phyloP scores from a whole-genome alignment of 2,888 invertebrate genomes.

The Caenorhabditis panamensis region DNA sequence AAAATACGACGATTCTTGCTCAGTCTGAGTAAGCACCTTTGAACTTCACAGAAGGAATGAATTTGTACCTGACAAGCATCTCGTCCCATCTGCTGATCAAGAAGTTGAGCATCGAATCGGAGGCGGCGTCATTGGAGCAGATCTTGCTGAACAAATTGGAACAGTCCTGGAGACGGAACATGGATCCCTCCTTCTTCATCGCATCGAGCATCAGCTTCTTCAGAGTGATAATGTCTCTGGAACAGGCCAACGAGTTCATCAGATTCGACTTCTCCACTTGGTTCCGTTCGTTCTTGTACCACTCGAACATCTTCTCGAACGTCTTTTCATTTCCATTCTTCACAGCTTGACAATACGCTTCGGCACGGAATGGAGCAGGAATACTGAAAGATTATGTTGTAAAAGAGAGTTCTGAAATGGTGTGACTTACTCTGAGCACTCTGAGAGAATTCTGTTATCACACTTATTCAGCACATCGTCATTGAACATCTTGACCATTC shows the following conservation, averaged over 20 bases:
- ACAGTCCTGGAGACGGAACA: constrained; percentile 77
- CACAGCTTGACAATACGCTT: constrained; percentile 77
- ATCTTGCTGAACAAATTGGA: constrained; percentile 69
- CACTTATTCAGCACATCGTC: constrained; percentile 64
- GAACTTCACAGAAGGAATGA: too few species aligned
- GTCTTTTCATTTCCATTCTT: constrained; percentile 71
- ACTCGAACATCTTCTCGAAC: constrained; percentile 69
- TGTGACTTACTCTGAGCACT: constrained; percentile 53
- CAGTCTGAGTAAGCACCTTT: too few species aligned
- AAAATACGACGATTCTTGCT: constrained; percentile 49
- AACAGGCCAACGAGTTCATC: constrained; percentile 74
- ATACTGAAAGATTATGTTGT: constrained; percentile 64
- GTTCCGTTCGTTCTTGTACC: constrained; percentile 65
- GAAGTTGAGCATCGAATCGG: constrained; percentile 75
- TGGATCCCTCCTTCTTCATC: constrained; percentile 68
- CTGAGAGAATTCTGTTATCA: constrained; percentile 53
- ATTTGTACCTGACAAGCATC: constrained; percentile 70
- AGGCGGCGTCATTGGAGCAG: constrained; percentile 68
- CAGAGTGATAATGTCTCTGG: constrained; percentile 71
- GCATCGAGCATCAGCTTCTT: constrained; percentile 68
- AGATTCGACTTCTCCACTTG: constrained; percentile 74
- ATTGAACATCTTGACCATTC: constrained; percentile 49
- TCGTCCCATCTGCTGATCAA: constrained; percentile 76
- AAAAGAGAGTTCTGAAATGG: too few species aligned
- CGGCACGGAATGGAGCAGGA: constrained; percentile 72